Evolutionary conservation across 2,113 vertebrate species (phyloP), one percentile per base, ranked within the genome.

Genomic region (Engystomops pustulosus): DNA sequence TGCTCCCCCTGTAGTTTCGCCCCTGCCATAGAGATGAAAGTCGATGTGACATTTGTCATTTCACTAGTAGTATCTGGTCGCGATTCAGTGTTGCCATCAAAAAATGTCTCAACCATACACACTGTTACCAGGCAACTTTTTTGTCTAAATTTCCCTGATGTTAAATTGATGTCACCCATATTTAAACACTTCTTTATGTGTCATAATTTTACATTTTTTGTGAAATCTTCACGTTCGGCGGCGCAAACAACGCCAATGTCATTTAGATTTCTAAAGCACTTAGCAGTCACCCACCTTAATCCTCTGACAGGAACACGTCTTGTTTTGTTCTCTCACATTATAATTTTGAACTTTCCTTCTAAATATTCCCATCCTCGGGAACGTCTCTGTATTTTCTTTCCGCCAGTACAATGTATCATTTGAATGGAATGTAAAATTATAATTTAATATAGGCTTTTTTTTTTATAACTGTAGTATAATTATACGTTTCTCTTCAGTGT

Each of bases 381-480:
- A 41, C 72, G 71, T 62, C 72, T 68, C 65, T 78, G 60, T n/a
- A 84, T 69, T 77, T 78, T 68, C 65, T 18, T 77, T 68, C 41
- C 36, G 81, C 44, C 20, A 77, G 74, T 38, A 84, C 27, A 77
- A 78, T 84, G 67, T 77, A 78, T 84, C 44, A 68, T 84, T 84
- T 38, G 25, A 84, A 53, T 27, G 18, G 55, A 62, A 38, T 77
- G 60, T 76, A 55, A n/a, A 84, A 78, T 44, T 84, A 69, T 69
- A 78, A 84, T 84, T 84, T 84, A 84, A 84, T 76, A 67, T 51
- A 65, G 60, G 2, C 20, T 53, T 84, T 25, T 65, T 84, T 62
- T 32, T 38, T 27, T 53, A 15, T 77, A 84, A 51, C 45, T 77
- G 32, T 72, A n/a, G 9, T 82, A 25, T 77, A 84, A 84, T 84